phyloP scores from a whole-genome alignment of 2,888 invertebrate genomes.

The Acronicta alni region DNA sequence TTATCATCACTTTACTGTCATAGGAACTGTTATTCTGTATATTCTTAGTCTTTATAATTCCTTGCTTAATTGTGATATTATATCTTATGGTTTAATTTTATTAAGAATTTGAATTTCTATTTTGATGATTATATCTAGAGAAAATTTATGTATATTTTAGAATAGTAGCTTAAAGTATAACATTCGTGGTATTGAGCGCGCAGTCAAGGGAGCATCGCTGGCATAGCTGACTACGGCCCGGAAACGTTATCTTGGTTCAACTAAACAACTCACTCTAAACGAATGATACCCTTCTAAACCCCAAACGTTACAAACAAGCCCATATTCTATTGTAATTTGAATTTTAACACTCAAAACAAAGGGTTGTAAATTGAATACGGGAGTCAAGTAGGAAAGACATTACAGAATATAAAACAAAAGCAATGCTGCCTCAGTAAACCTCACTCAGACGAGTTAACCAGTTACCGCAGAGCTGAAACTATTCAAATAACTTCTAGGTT shows the following conservation, averaged over 20 bases:
- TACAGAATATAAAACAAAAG: constrained; percentile 50
- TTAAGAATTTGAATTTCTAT: too few species aligned
- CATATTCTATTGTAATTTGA: constrained; percentile 41
- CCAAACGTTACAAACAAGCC: constrained; percentile 51
- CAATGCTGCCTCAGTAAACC: constrained; percentile 76
- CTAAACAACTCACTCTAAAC: constrained; percentile 83
- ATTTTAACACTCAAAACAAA: constrained; percentile 47
- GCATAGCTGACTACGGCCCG: constrained; percentile 70
- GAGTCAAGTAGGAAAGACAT: constrained; percentile 36
- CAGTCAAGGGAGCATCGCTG: constrained; percentile 68
- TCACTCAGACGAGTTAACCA: constrained; percentile 76
- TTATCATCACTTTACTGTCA: too few species aligned
- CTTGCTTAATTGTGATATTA: too few species aligned
- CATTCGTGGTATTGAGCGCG: constrained; percentile 56
- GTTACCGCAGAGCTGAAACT: constrained; percentile 82
- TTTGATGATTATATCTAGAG: too few species aligned
- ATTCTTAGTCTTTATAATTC: too few species aligned
- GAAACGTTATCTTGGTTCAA: constrained; percentile 82
- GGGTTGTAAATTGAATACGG: constrained; percentile 50
- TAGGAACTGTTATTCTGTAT: too few species aligned
- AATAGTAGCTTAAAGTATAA: constrained; percentile 22
- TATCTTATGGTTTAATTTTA: too few species aligned
- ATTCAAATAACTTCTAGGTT: constrained; percentile 72
- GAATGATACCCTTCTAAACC: constrained; percentile 54
- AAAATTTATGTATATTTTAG: constrained; percentile 4